Base-by-base conservation (phyloP, 2,113 vertebrate genomes). In the Tonatia bakeri region DNA sequence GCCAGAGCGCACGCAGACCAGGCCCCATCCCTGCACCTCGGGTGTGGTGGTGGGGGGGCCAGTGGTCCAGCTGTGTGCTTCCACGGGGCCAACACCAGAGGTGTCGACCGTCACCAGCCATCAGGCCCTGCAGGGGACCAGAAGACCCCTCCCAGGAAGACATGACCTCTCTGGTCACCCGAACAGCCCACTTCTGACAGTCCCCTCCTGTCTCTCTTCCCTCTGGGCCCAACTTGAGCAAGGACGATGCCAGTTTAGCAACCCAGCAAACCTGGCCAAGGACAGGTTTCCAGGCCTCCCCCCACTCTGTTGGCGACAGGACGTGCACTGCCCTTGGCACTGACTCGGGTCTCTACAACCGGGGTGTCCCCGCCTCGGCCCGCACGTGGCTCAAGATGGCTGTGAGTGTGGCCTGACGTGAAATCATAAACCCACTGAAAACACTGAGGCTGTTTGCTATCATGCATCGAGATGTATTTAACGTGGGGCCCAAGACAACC, bases 231-330 rank as follows among this genome's bases (percentile, higher is more conserved):
- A 19, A 28, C 8, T 22, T 1, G 50, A 7, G 28, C 26, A 28
- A 7, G 47, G 26, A 36, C 1, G 22, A 38, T 0, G 33, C 45
- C 2, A 1, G 61, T 3, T 20, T 43, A 33, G n/a, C 19, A 6
- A 24, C 36, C 5, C 15, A 2, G 12, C 12, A 31, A 26, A 24
- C 0, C 20, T n/a, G 19, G 13, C 4, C 2, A 47, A 33, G 38
- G 28, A 26, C 14, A 1, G 2, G 20, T n/a, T 43, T 80, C 24
- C 1, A 7, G n/a, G 28, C 15, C 36, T 33, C 19, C 28, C 14
- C 16, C 24, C 12, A 47, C 5, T 7, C 1, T 1, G 2, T 1
- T 10, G 20, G 24, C 40, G 0, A 5, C 54, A 20, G 22, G 10
- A 61, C 12, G 19, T 0, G 1, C 17, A 20, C 38, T 28, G 15